Base-by-base conservation (phyloP, 53 echinoderm and acorn worm genomes). In the Stichopus horrens region DNA sequence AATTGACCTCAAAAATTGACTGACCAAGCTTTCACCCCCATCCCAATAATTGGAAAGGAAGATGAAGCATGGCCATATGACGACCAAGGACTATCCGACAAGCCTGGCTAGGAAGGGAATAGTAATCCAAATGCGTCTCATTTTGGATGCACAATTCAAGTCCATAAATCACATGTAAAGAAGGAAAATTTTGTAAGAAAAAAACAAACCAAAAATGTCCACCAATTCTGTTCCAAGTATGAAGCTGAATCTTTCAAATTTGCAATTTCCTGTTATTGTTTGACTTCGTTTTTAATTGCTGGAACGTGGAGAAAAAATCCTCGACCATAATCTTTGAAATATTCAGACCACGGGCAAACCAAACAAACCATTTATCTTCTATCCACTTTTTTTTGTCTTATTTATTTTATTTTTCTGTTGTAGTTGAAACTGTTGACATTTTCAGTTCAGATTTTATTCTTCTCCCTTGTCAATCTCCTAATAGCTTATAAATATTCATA, bases 401-500 rank as follows among this genome's bases (percentile, higher is more conserved):
- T 37, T 37, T 37, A 37, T 37, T 37, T 37, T 37, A 37, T 37
- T 37, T 37, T 37, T 37, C 37, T 37, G 37, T 37, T 37, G 37
- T 37, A 37, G 37, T 37, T n/a, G 21, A 81, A 79, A 81, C 57
- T 81, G 81, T 56, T 81, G 57, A 81, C 58, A 81, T 81, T 81
- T 81, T 81, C 56, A 18, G 57, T 81, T 56, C 56, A 81, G 81
- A 81, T 81, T 81, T 81, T 71, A 6, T 76, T 76, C 16, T 37
- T 67, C 85, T 85, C 53, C 52, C 66, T 85, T 85, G 85, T 67
- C 85, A 85, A 85, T 85, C 52, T 85, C 85, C 85, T 85, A 85
- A 85, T 85, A 85, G 85, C 85, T 85, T 37, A 85, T 85, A 85
- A 85, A 85, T 85, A 85, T 85, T 85, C 85, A 85, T 85, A 67